phyloP scores from a whole-genome alignment of 2,113 vertebrate species.

The Panurus biarmicus region DNA sequence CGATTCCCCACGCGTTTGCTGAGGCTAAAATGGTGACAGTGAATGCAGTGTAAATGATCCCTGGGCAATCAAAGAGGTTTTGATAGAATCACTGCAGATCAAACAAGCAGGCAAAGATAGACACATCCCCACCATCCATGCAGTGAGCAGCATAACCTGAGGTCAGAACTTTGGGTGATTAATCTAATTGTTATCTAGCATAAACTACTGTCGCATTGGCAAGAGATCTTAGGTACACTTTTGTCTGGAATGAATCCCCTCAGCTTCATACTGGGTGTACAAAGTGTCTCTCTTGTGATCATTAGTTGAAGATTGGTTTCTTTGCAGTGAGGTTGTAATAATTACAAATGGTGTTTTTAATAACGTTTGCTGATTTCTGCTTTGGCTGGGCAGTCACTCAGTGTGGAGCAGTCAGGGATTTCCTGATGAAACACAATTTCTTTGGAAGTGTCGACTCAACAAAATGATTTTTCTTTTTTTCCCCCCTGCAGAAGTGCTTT shows the following conservation, averaged over 20 bases:
- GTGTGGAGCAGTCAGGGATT: background rate
- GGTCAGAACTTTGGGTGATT: background rate
- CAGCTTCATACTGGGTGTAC: background rate
- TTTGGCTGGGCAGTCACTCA: background rate
- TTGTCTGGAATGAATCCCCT: constrained; percentile 22
- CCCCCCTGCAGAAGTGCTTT: background rate
- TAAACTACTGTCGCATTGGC: background rate
- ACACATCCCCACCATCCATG: background rate
- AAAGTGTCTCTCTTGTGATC: constrained; percentile 8
- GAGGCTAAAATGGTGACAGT: background rate
- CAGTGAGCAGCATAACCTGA: background rate
- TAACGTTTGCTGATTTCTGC: background rate
- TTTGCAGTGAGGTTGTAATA: background rate
- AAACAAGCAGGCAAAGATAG: background rate
- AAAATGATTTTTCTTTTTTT: background rate
- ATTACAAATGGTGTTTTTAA: background rate
- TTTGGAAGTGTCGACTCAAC: background rate
- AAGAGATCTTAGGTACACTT: constrained; percentile 19
- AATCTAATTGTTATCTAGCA: constrained; percentile 14
- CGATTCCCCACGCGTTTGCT: background rate
- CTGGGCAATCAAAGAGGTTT: background rate
- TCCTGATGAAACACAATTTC: background rate
- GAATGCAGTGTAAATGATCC: background rate
- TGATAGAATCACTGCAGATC: background rate
- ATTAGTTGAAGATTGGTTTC: constrained; percentile 5